Evolutionary conservation across 1,140 invertebrate genomes (phyloP).

Genomic region (Temnothorax curvispinosus): DNA sequence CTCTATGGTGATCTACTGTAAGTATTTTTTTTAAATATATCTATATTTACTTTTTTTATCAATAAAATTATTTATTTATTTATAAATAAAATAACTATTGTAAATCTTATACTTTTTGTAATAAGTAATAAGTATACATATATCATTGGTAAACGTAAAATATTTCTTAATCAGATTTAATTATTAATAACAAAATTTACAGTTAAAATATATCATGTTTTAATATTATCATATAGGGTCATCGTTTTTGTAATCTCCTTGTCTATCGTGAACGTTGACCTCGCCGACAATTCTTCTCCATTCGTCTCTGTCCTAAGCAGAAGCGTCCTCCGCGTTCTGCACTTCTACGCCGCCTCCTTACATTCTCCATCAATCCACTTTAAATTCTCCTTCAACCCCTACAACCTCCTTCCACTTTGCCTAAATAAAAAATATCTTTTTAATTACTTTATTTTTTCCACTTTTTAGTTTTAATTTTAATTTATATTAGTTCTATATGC

Average conservation of each 20-base stretch:
- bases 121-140: no score
- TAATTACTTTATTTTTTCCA: neutral
- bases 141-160: no score
- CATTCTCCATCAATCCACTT: slow-evolving; percentile 10
- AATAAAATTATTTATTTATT: no score
- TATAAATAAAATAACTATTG: no score
- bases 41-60: no score
- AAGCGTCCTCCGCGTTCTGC: neutral
- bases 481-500: neutral
- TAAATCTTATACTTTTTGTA: no score
- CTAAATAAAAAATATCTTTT: neutral
- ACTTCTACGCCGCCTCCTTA: neutral
- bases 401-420: neutral
- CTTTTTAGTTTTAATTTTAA: neutral
- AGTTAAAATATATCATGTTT: neutral
- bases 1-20: slow-evolving; percentile 92
- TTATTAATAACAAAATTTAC: no score
- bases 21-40: slow-evolving; percentile 81
- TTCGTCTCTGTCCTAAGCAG: slow-evolving; percentile 43
- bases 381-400: neutral
- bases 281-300: slow-evolving; percentile 27
- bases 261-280: slow-evolving; percentile 26
- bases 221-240: neutral
- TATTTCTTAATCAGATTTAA: no score
- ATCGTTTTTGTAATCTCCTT: slow-evolving; percentile 27